Evolutionary conservation across 2,888 invertebrate genomes (phyloP), one percentile per base, ranked within the genome.

Genomic region (Agriopis leucophaearia): DNA sequence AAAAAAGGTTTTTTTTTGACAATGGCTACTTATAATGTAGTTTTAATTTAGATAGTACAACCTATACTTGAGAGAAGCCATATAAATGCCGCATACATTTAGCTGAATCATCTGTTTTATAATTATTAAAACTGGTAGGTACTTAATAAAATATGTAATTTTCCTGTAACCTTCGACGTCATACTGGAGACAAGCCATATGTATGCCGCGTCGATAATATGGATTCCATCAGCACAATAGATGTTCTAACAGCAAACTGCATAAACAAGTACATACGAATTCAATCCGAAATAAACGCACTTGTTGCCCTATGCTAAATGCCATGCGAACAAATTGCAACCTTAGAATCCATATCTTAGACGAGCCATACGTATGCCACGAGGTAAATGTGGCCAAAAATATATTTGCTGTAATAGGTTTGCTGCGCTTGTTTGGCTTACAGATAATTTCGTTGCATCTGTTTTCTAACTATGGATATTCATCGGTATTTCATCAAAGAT

Each of bases 151-250:
- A 4, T 4, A 27, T 27, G 4, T 27, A 27, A 27, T 27, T 27
- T 16, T 3, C 8, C 16, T 35, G 51, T 8, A 35, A 10, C 15
- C 35, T 48, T 36, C 51, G 36, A 51, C 51, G 35, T 10, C 18
- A 57, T 58, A 58, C 64, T 15, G 57, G 64, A 64, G 58, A 58
- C 3, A 64, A 64, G 15, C 62, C 15, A 40, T 48, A 55, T 44
- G 50, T 18, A 40, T 44, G 56, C 40, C 15, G 13, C 35, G n/a
- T 4, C 35, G 8, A 15, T 15, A n/a, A 45, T 45, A 15, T 45
- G 15, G 45, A n/a, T 12, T 27, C 27, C 27, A 27, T 27, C 27
- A 5, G 27, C 27, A 4, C 27, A 9, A n/a, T n/a, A n/a, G n/a
- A n/a, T n/a, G n/a, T 9, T 44, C 9, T 44, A 44, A n/a, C 13